Evolutionary conservation across 2,888 invertebrate species (phyloP).

Genomic region (Drosophila sordidula): DNA sequence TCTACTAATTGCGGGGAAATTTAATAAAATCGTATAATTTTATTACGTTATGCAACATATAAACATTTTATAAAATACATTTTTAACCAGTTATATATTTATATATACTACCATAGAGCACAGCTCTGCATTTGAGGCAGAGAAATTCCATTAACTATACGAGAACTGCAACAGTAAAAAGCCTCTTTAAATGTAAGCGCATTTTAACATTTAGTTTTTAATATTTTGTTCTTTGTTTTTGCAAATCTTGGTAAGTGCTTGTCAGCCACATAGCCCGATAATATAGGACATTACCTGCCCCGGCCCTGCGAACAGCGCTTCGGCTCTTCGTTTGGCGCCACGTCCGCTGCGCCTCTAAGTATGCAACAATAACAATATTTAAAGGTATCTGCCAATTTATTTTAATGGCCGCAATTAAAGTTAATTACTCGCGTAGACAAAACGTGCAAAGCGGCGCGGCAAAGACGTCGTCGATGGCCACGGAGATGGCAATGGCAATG

Average conservation of each 20-base stretch:
- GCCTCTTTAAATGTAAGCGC: constrained; percentile 6
- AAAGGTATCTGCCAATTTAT: constrained; percentile 84
- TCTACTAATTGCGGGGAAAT: no score
- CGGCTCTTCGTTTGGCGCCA: constrained; percentile 30
- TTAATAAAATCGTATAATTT: no score
- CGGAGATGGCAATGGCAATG: constrained; percentile 25
- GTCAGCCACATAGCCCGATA: constrained; percentile 13
- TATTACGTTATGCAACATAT: no score
- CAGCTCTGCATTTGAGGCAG: no score
- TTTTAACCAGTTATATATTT: no score
- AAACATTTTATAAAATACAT: no score
- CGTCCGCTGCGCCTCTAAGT: constrained; percentile 63
- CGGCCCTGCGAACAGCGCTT: constrained; percentile 2
- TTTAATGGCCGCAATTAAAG: constrained; percentile 84
- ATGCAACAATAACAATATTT: constrained; percentile 83
- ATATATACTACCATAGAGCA: no score
- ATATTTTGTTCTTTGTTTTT: constrained; percentile 2
- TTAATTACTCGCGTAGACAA: constrained; percentile 84
- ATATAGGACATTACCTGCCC: constrained; percentile 27
- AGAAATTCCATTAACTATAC: no score
- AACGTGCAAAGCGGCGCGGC: constrained; percentile 72
- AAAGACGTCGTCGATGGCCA: constrained; percentile 30
- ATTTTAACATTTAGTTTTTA: constrained; percentile 8
- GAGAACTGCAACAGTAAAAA: background rate
- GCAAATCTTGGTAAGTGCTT: constrained; percentile 14